Evolutionary conservation across 2,888 invertebrate species (phyloP).

Genomic region (Platynereis dumerilii): DNA sequence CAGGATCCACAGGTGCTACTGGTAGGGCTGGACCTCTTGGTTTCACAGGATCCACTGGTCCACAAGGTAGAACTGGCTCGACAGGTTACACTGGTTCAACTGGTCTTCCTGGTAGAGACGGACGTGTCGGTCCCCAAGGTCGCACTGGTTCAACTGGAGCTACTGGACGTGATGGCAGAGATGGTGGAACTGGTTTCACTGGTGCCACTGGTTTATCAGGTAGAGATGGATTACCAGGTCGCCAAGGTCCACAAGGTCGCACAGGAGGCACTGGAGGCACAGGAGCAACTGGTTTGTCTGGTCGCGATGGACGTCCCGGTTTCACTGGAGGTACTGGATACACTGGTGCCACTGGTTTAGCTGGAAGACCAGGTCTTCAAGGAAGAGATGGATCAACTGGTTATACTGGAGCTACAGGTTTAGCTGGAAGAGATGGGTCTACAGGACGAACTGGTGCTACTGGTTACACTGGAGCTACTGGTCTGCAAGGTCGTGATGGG

Average conservation of each 20-base stretch:
- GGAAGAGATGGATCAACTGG: constrained; percentile 28
- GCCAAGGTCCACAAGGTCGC: constrained; percentile 18
- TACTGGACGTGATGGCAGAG: constrained; percentile 12
- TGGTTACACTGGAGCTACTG: constrained; percentile 21
- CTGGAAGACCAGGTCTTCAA: constrained; percentile 13
- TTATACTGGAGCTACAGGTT: constrained; percentile 18
- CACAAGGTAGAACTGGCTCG: constrained; percentile 25
- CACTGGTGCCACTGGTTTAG: constrained; percentile 11
- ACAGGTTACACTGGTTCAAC: constrained; percentile 27
- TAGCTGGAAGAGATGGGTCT: not conserved
- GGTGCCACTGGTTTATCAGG: constrained; percentile 20
- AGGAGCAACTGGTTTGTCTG: constrained; percentile 15
- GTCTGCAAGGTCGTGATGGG: constrained; percentile 21
- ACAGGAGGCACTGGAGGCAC: constrained; percentile 21
- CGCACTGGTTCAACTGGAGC: constrained; percentile 4
- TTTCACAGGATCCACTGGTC: constrained; percentile 26
- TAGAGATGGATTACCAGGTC: constrained; percentile 1
- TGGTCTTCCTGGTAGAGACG: constrained; percentile 28
- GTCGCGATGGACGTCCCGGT: constrained; percentile 1
- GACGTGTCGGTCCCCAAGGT: constrained; percentile 20
- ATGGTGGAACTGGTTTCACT: constrained; percentile 19
- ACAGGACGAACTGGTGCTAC: constrained; percentile 21
- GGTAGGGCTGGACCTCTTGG: constrained; percentile 8
- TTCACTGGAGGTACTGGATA: constrained; percentile 6
- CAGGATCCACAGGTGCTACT: constrained; percentile 19